Evolutionary conservation across 2,888 invertebrate genomes (phyloP).

Genomic region (Ophioninae sp.): DNA sequence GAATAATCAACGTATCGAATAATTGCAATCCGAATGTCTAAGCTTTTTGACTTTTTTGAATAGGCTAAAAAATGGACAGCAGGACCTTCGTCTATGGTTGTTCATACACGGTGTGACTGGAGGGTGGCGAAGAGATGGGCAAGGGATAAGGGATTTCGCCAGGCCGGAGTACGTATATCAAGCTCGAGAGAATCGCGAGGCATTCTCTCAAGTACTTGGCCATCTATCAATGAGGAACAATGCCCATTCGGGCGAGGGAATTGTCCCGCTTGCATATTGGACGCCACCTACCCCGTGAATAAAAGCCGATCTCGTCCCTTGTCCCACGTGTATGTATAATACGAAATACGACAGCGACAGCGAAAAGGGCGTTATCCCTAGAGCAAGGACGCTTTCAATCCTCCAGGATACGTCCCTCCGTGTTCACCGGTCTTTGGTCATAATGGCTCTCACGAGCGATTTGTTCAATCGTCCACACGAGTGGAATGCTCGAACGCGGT

Average conservation of each 20-base stretch:
- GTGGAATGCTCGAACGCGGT: conserved; percentile 66
- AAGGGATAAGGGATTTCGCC: neutral
- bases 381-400: neutral
- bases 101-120: neutral
- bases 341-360: no score
- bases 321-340: neutral
- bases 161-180: conserved; percentile 1
- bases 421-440: conserved; percentile 27
- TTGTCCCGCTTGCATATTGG: conserved; percentile 63
- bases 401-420: neutral
- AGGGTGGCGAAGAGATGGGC: neutral
- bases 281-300: conserved; percentile 52
- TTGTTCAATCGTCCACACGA: conserved; percentile 63
- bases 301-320: conserved; percentile 58
- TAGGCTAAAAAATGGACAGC: no score
- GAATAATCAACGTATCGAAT: no score
- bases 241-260: conserved; percentile 66
- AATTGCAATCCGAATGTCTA: no score
- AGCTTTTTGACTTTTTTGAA: no score
- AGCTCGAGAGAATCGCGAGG: conserved; percentile 31
- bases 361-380: neutral
- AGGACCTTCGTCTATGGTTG: neutral
- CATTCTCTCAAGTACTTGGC: conserved; percentile 60
- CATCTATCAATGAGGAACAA: conserved; percentile 75
- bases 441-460: conserved; percentile 63